These are phyloP conservation scores for Noctua fimbriata DNA, from an alignment of 2,888 invertebrate genomes.

Conservation along the genomic window DNA sequence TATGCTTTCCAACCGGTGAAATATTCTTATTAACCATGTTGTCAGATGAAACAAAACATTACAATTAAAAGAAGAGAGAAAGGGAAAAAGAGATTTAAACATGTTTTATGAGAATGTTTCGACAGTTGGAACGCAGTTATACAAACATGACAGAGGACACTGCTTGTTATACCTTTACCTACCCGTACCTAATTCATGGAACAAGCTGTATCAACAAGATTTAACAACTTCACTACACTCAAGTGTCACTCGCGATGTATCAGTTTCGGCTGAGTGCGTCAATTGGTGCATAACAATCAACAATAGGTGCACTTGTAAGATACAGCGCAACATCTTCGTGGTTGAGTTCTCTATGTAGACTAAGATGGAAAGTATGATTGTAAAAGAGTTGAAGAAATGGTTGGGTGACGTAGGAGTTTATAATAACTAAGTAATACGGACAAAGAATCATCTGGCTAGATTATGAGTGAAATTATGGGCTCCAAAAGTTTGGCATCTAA, in stretches of 20 bases:
- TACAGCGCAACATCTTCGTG: constrained; percentile 36
- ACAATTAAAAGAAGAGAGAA: neutral
- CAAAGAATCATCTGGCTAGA: neutral
- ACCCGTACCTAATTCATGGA: constrained; percentile 1
- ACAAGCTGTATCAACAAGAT: constrained; percentile 24
- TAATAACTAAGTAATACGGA: neutral
- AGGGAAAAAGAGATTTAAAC: neutral
- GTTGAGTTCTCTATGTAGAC: neutral
- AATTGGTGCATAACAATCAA: constrained; percentile 44
- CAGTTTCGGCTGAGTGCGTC: constrained; percentile 39
- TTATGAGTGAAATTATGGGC: neutral
- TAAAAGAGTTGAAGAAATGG: neutral
- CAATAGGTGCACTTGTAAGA: constrained; percentile 41
- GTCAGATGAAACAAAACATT: neutral
- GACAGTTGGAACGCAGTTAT: neutral
- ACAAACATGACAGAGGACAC: neutral
- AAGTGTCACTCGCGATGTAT: constrained; percentile 36
- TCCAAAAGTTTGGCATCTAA: neutral
- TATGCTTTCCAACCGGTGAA: neutral
- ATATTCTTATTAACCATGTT: neutral
- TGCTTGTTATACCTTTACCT: neutral
- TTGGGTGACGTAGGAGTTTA: neutral
- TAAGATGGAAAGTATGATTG: neutral
- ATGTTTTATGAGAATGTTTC: neutral
- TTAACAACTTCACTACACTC: constrained; percentile 12